Conservation (phyloP, 2,888 invertebrate genomes). For the Antheraea assamensis region DNA sequence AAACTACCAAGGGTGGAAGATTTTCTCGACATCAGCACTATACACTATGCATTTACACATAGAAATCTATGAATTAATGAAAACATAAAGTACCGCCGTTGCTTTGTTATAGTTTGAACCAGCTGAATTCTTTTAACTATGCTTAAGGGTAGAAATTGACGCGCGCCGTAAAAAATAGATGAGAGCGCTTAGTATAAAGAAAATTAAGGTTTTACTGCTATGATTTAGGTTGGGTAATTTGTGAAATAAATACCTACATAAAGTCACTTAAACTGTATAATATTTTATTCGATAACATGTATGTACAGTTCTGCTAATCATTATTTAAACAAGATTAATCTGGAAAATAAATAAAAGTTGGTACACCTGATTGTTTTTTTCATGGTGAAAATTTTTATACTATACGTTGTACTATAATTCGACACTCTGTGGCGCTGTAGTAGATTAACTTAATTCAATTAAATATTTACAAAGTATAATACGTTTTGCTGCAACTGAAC, state of each 20-base stretch:
- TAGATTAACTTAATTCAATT: no score
- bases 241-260: not conserved
- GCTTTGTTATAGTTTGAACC: not conserved
- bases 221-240: not conserved
- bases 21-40: not conserved
- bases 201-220: not conserved
- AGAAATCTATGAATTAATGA: not conserved
- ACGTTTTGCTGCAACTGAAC: no score
- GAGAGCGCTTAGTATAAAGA: not conserved
- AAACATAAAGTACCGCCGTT: not conserved
- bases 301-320: not conserved
- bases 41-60: not conserved
- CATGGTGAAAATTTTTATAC: no score
- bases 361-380: no score
- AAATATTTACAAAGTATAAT: no score
- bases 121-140: not conserved
- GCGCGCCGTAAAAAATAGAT: not conserved
- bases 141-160: not conserved
- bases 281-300: not conserved
- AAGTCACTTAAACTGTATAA: not conserved
- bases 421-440: no score
- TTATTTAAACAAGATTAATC: no score
- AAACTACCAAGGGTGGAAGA: not conserved
- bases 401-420: no score
- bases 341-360: no score